Conservation (phyloP, 2,113 vertebrate genomes). For the Gymnorhina tibicen region DNA sequence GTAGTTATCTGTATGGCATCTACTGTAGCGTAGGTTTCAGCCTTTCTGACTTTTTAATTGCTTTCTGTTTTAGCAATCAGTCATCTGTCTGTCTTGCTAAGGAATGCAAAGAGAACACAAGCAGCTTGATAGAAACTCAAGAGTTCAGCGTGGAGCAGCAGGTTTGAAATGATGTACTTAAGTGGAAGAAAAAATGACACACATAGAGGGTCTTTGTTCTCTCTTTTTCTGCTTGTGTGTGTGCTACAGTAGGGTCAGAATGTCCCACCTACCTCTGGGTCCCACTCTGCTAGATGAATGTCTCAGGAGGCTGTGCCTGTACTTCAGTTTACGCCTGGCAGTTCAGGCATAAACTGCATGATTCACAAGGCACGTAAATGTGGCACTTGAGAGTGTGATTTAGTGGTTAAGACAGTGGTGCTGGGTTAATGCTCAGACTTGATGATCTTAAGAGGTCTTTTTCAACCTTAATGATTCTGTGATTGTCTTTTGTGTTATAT, state of each 20-base stretch:
- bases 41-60: conserved; percentile 22
- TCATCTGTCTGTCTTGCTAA: not conserved
- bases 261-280: not conserved
- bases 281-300: not conserved
- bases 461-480: not conserved
- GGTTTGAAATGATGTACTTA: not conserved
- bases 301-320: not conserved
- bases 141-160: not conserved
- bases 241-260: not conserved
- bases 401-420: not conserved
- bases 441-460: not conserved
- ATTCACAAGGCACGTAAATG: not conserved
- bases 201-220: not conserved
- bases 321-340: not conserved
- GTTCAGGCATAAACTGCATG: not conserved
- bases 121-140: not conserved
- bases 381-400: not conserved
- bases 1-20: conserved; percentile 30
- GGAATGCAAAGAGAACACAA: not conserved
- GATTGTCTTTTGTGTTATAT: not conserved
- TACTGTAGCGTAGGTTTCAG: conserved; percentile 3
- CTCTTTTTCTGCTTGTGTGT: not conserved
- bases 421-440: not conserved
- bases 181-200: not conserved
- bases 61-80: conserved; percentile 43